phyloP scores from a whole-genome alignment of 35 echinoderm and acorn worm species.

The Diadema setosum region DNA sequence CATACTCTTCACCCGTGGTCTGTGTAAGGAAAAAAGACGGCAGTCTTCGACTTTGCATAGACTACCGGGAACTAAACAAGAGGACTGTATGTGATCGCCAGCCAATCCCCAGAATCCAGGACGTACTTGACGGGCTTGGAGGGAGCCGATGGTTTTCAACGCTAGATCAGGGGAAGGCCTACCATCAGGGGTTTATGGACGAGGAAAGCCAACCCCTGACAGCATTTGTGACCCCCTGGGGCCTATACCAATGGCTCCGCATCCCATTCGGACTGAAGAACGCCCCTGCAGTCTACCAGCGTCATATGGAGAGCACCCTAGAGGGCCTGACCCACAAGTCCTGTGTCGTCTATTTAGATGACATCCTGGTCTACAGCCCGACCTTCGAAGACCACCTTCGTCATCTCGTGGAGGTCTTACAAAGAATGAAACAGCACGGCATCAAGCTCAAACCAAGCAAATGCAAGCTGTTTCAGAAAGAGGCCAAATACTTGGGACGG shows the following conservation, averaged over 20 bases:
- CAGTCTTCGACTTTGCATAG: no score
- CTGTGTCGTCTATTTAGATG: slow-evolving; percentile 58
- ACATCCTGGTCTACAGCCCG: slow-evolving; percentile 51
- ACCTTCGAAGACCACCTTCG: slow-evolving; percentile 34
- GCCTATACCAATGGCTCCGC: slow-evolving; percentile 55
- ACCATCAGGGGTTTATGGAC: not conserved
- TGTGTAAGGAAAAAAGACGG: no score
- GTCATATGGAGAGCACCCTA: slow-evolving; percentile 35
- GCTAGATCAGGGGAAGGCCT: not conserved
- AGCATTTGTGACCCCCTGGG: slow-evolving; percentile 61
- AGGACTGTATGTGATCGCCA: slow-evolving; percentile 42
- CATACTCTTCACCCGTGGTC: no score
- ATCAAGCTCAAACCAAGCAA: no score
- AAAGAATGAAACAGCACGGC: no score
- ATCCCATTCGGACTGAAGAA: slow-evolving; percentile 79
- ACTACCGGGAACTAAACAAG: slow-evolving; percentile 37
- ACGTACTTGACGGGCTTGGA: slow-evolving; percentile 38
- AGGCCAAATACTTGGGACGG: no score
- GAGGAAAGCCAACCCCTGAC: no score
- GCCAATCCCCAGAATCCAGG: slow-evolving; percentile 49
- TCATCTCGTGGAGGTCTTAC: no score
- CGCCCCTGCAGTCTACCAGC: slow-evolving; percentile 64
- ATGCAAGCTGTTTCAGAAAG: no score
- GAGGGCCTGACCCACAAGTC: slow-evolving; percentile 33
- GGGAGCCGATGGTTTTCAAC: slow-evolving; percentile 54